phyloP scores from a whole-genome alignment of 2,888 invertebrate genomes.

The Fragum whitleyi region DNA sequence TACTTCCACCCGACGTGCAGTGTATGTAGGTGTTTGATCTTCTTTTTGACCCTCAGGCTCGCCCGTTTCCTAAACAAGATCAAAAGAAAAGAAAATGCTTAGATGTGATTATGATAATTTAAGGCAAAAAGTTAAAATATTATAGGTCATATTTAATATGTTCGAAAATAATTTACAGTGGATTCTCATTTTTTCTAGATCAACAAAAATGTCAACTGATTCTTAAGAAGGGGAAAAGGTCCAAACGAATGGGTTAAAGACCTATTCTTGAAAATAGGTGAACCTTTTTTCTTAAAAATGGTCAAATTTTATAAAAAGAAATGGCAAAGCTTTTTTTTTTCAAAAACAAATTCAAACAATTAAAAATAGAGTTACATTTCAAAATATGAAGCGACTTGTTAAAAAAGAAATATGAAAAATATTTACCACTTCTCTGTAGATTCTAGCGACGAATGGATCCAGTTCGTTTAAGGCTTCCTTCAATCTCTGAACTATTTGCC shows the following conservation, averaged over 20 bases:
- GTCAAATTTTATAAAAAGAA: neutral
- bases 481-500: neutral
- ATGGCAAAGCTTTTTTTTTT: neutral
- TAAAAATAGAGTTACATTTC: slow-evolving; percentile 1
- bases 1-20: neutral
- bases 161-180: no score
- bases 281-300: neutral
- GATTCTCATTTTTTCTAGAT: no score
- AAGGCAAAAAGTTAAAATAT: neutral
- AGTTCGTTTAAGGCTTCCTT: slow-evolving; percentile 7
- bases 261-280: no score
- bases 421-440: slow-evolving; percentile 8
- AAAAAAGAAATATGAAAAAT: neutral
- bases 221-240: no score
- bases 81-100: neutral
- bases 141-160: neutral
- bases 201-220: no score
- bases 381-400: neutral
- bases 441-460: neutral
- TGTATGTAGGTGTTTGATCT: neutral
- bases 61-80: neutral
- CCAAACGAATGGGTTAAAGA: no score
- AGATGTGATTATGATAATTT: neutral
- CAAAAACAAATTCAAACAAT: neutral
- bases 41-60: neutral